Conservation (phyloP, 2,797 vertebrate species). For the Choloepus didactylus region DNA sequence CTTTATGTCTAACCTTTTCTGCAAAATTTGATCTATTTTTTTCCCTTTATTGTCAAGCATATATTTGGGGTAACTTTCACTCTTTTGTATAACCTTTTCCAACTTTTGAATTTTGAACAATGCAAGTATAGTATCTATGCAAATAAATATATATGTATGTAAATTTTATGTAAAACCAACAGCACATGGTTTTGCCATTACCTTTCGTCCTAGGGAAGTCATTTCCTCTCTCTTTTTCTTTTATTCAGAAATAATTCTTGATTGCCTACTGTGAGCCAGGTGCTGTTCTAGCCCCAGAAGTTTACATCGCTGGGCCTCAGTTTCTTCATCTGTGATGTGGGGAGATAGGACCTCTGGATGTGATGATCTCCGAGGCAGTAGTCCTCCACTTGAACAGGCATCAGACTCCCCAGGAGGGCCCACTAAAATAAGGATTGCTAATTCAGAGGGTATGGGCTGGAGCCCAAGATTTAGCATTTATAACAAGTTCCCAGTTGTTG, state of each 20-base stretch:
- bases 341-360: background rate
- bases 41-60: constrained; percentile 33
- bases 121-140: background rate
- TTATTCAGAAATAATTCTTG: background rate
- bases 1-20: background rate
- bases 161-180: constrained; percentile 27
- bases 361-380: background rate
- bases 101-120: constrained; percentile 18
- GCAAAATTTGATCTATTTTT: background rate
- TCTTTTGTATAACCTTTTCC: background rate
- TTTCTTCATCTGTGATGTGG: background rate
- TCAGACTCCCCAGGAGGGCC: background rate
- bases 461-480: background rate
- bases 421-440: background rate
- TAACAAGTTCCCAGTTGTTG: background rate
- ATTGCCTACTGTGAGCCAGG: background rate
- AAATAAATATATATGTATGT: background rate
- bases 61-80: constrained; percentile 13
- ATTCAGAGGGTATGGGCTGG: background rate
- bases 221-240: background rate
- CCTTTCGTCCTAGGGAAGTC: background rate
- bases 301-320: background rate
- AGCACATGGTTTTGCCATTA: background rate
- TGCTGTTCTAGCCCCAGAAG: background rate
- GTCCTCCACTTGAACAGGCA: background rate